These are phyloP conservation scores for Lophius americanus DNA, from an alignment of 2,797 vertebrate genomes.

Conservation along the genomic window DNA sequence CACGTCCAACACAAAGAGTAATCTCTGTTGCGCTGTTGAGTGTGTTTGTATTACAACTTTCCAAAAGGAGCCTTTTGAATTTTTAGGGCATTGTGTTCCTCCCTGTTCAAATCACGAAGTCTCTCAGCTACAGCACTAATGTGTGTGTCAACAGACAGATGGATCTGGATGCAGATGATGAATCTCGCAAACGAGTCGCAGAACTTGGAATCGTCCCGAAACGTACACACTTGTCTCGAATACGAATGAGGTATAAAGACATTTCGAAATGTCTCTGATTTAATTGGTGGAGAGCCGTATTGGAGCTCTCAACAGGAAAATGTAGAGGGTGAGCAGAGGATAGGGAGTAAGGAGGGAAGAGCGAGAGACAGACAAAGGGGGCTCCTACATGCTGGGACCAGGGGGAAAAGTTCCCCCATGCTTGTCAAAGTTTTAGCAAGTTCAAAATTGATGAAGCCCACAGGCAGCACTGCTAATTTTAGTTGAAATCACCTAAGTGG, in stretches of 20 bases:
- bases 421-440: conserved; percentile 84
- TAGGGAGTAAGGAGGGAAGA: conserved; percentile 49
- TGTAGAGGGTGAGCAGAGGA: conserved; percentile 44
- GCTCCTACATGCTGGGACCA: conserved; percentile 63
- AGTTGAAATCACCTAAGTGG: conserved; percentile 85
- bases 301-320: conserved; percentile 57
- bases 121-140: conserved; percentile 49
- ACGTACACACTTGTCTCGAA: conserved; percentile 16
- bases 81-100: conserved; percentile 39
- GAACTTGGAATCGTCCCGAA: background rate
- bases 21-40: conserved; percentile 12
- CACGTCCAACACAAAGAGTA: conserved; percentile 2
- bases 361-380: conserved; percentile 61
- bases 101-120: conserved; percentile 45
- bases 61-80: conserved; percentile 40
- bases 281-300: conserved; percentile 50
- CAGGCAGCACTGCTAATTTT: conserved; percentile 82
- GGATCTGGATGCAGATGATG: conserved; percentile 10
- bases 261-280: conserved; percentile 11
- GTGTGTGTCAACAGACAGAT: conserved; percentile 60
- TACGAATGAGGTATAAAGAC: conserved; percentile 27
- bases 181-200: conserved; percentile 32
- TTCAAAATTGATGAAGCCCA: conserved; percentile 83
- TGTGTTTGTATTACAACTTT: conserved; percentile 40
- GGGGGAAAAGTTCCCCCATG: conserved; percentile 70